These are phyloP conservation scores for Psephotus haematonotus DNA, from an alignment of 2,113 vertebrate genomes.

Conservation along the genomic window DNA sequence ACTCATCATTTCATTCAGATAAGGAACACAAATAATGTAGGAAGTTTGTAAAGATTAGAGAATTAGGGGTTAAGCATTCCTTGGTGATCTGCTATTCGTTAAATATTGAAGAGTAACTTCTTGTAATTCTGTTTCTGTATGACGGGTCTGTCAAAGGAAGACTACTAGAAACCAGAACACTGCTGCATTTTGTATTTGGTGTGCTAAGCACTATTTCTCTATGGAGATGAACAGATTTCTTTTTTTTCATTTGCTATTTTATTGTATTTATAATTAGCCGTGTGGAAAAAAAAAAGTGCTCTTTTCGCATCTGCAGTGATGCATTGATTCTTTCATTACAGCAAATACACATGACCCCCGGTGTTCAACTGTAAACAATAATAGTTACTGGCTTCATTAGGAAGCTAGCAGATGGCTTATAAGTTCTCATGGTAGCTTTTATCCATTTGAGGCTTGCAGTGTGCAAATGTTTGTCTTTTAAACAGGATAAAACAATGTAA, in stretches of 20 bases:
- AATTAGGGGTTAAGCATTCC: slow-evolving; percentile 7
- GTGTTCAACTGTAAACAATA: slow-evolving; percentile 79
- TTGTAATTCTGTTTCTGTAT: slow-evolving; percentile 44
- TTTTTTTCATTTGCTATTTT: slow-evolving; percentile 68
- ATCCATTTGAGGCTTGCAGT: slow-evolving; percentile 72
- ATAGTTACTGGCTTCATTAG: slow-evolving; percentile 81
- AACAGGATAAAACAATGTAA: slow-evolving; percentile 71
- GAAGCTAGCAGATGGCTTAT: slow-evolving; percentile 80
- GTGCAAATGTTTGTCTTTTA: slow-evolving; percentile 78
- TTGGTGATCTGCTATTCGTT: slow-evolving; percentile 16
- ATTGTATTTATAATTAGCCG: slow-evolving; percentile 77
- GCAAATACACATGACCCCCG: slow-evolving; percentile 75
- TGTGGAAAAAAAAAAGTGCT: slow-evolving; percentile 64
- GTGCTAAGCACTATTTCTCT: slow-evolving; percentile 66
- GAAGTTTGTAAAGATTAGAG: slow-evolving; percentile 32
- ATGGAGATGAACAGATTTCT: slow-evolving; percentile 52
- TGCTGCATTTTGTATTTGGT: slow-evolving; percentile 26
- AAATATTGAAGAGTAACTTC: slow-evolving; percentile 1
- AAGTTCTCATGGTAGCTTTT: slow-evolving; percentile 77
- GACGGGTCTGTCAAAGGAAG: slow-evolving; percentile 4
- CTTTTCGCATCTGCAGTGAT: slow-evolving; percentile 69
- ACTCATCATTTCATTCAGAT: background rate
- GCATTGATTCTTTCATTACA: slow-evolving; percentile 74
- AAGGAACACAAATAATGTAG: slow-evolving; percentile 10
- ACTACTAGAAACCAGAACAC: slow-evolving; percentile 22